phyloP scores from a whole-genome alignment of 1,140 invertebrate genomes.

The Drosophila sturtevanti region DNA sequence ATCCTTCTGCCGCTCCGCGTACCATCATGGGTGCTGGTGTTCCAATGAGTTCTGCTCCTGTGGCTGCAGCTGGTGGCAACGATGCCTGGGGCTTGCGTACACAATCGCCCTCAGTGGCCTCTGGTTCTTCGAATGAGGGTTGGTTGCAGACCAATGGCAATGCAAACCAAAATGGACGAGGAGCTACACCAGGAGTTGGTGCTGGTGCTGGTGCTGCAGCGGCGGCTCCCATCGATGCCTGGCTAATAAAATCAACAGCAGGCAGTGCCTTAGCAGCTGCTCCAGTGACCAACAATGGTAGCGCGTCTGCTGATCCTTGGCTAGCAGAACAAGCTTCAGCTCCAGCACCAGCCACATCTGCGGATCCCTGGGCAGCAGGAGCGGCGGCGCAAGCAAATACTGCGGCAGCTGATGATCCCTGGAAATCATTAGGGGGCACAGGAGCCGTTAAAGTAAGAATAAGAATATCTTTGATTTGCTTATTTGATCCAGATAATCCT shows the following conservation, averaged over 20 bases:
- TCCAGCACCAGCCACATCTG: constrained; percentile 20
- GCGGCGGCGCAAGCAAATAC: constrained; percentile 82
- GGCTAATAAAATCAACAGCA: constrained; percentile 62
- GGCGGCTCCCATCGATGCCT: constrained; percentile 52
- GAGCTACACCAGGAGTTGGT: constrained; percentile 27
- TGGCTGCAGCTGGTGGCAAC: constrained; percentile 19
- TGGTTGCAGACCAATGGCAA: constrained; percentile 80
- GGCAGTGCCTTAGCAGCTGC: constrained; percentile 44
- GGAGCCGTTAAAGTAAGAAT: constrained; percentile 63
- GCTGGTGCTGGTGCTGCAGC: constrained; percentile 16
- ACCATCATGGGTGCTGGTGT: constrained; percentile 68
- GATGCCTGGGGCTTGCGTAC: constrained; percentile 75
- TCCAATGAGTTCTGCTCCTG: constrained; percentile 45
- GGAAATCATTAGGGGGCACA: constrained; percentile 61
- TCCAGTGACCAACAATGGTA: constrained; percentile 53
- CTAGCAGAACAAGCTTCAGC: constrained; percentile 71
- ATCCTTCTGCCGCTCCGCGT: constrained; percentile 80
- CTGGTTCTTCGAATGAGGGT: constrained; percentile 78
- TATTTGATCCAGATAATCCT: not conserved
- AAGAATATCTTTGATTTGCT: not conserved
- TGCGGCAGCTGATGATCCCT: constrained; percentile 79
- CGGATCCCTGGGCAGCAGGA: constrained; percentile 73
- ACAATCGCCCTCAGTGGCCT: constrained; percentile 78
- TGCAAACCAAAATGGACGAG: constrained; percentile 64
- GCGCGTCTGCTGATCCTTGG: constrained; percentile 85